phyloP scores from a whole-genome alignment of 2,113 vertebrate species.

The Chamaea fasciata region DNA sequence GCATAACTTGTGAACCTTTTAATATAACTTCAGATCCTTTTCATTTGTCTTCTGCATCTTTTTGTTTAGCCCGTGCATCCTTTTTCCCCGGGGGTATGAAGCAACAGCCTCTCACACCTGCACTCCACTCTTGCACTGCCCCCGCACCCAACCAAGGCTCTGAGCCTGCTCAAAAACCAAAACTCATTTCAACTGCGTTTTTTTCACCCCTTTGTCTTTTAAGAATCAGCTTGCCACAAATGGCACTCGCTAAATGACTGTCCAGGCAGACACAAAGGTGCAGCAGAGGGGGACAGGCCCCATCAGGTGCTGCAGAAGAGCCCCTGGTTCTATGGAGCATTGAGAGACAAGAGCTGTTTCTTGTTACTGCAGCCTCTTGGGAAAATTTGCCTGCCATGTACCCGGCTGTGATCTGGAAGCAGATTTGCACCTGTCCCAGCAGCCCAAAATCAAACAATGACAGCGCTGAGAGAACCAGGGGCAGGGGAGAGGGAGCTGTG shows the following conservation, averaged over 20 bases:
- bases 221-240: not conserved
- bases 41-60: not conserved
- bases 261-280: not conserved
- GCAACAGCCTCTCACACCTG: not conserved
- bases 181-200: not conserved
- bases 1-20: not conserved
- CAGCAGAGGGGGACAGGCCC: not conserved
- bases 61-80: not conserved
- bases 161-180: constrained; percentile 1
- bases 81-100: not conserved
- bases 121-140: not conserved
- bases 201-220: constrained; percentile 14
- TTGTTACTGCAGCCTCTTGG: not conserved
- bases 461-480: not conserved
- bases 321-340: not conserved
- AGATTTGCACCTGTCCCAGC: constrained; percentile 42
- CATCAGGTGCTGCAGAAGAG: constrained; percentile 17
- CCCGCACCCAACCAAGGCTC: not conserved
- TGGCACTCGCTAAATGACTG: not conserved
- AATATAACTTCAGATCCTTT: not conserved
- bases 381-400: not conserved
- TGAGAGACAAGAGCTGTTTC: constrained; percentile 25
- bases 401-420: not conserved
- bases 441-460: not conserved
- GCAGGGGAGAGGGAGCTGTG: not conserved